Evolutionary conservation across 2,888 invertebrate species (phyloP), one percentile per base, ranked within the genome.

Genomic region (Acrobasis repandana): DNA sequence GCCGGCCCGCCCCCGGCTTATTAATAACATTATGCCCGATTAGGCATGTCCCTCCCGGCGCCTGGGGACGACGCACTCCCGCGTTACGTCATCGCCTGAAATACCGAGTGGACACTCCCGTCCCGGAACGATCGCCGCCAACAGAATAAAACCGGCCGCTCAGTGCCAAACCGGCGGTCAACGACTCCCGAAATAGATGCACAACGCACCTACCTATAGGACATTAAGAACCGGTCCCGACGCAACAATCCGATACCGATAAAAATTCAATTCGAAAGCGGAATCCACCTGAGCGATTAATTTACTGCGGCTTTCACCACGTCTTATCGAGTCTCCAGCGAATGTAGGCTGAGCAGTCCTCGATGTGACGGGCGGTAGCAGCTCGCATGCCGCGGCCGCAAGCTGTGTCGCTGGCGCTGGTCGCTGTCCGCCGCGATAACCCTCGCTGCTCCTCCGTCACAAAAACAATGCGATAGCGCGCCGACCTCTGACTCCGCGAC

Each of bases 131-230:
- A 65, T 67, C 72, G 68, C 75, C 76, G 73, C 77, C 75, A 68
- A 79, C 79, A 75, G 78, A 79, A 79, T 77, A 79, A 66, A 82
- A 78, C 78, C 83, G 79, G 80, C 79, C 76, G 76, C 67, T 62
- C 77, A 76, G 79, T 83, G 86, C 86, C 86, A 83, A 83, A 80
- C 83, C 77, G 79, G 85, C 90, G 90, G 90, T 90, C 90, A 88
- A 84, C 90, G 90, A 90, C 90, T 90, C 89, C 90, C 90, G 87
- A 91, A 91, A 90, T 90, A 90, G 90, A 87, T 82, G 88, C 88
- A 82, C 82, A 79, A 76, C 79, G 79, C 88, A 83, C 85, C 88
- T 82, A 83, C 85, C 87, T 83, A 85, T 83, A 86, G 75, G 82
- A 83, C 78, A 80, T 79, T 76, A 80, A 85, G 85, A 90, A 91